A percentile compares a stretch with the other conserved stretches of the same genome.
These are phyloP conservation scores for Leptinotarsa texana DNA, from an alignment of 1,140 invertebrate species.

Conservation along the genomic window DNA sequence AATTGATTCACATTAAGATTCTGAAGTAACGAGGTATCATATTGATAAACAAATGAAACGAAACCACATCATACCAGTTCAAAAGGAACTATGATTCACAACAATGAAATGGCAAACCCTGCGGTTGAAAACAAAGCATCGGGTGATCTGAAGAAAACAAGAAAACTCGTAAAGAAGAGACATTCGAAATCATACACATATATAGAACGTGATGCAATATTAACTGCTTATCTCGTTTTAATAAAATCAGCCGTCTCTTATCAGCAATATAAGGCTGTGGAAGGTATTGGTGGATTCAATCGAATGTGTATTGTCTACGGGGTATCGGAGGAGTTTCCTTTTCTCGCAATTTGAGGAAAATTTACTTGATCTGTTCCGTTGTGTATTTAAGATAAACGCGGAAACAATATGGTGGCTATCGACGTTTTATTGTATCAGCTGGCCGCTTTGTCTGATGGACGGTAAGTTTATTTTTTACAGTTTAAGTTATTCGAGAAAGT, in stretches of 20 bases:
- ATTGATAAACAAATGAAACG: too few relatives aligned
- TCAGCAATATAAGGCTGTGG: constrained; percentile 19
- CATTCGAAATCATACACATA: neutral
- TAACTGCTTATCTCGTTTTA: neutral
- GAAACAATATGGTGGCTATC: constrained; percentile 10
- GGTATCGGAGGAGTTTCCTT: neutral
- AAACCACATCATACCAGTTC: too few relatives aligned
- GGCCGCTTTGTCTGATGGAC: constrained; percentile 14
- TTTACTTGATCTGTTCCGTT: neutral
- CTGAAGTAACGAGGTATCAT: too few relatives aligned
- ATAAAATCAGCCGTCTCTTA: constrained; percentile 14
- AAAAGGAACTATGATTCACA: too few relatives aligned
- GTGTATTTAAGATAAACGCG: neutral
- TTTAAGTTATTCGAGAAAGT: too few relatives aligned
- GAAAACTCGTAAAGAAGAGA: too few relatives aligned
- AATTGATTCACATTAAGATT: too few relatives aligned
- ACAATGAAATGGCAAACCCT: too few relatives aligned
- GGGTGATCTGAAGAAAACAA: too few relatives aligned
- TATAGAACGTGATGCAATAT: constrained; percentile 6
- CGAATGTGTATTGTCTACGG: neutral
- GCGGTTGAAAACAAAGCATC: too few relatives aligned
- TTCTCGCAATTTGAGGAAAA: neutral
- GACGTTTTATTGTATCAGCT: constrained; percentile 19
- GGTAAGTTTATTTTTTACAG: neutral
- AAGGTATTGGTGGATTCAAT: constrained; percentile 15